Evolutionary conservation across 2,113 vertebrate genomes (phyloP), one percentile per base, ranked within the genome.

Genomic region (Oncorhynchus tshawytscha): DNA sequence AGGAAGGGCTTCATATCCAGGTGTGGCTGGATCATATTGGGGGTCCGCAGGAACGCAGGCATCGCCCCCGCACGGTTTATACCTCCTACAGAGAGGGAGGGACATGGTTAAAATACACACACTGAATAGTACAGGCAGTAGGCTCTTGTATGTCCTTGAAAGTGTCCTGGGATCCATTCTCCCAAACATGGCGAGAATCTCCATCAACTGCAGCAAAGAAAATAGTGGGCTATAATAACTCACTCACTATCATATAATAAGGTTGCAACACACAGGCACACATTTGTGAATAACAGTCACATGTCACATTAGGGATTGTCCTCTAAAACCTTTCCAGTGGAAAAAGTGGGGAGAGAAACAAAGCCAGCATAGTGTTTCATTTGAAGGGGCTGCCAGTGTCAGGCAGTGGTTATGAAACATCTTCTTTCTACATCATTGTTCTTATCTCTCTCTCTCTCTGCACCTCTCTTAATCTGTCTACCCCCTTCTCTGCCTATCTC

Each of bases 1-100:
- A 94, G 86, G 84, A 93, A 94, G 71, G 89, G 91, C 86, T 94
- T 94, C 92, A 94, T 91, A 85, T 94, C 94, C 90, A 94, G 82
- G 86, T 93, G 93, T 25, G 93, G 91, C 86, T 93, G 94, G 65
- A 94, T 85, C 84, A 94, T 7, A 0, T 92, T 86, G 15, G 93
- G 93, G 82, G 92, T 94, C 88, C 94, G 88, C 83, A 94, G 78
- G 90, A 94, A 94, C 0, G 94, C 89, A 1, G 93, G 93, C 76
- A 94, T 79, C 0, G 89, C 86, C 82, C 93, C 94, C 0, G 87
- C 86, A 73, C 93, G 84, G 87, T 93, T 93, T 85, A 94, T 93
- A 59, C 94, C 92, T 90, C 94, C 94, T 94, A 66, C 66, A 24
- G 25, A 64, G 76, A 73, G 72, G 27, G 34, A 73, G 24, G 20